Evolutionary conservation across 2,888 invertebrate species (phyloP).

Genomic region (Caenorhabditis wallacei): DNA sequence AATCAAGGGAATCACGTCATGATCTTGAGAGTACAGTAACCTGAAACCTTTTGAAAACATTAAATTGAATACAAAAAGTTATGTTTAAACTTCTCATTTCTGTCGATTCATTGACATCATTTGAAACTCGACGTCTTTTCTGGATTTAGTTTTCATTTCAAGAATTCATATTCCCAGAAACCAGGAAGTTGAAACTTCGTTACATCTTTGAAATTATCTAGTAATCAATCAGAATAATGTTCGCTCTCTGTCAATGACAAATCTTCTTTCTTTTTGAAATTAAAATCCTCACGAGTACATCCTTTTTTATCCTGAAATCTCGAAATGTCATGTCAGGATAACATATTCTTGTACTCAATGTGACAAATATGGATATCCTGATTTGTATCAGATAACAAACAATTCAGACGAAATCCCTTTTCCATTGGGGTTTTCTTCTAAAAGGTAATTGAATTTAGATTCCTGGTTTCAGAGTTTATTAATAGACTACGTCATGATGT

Average conservation of each 20-base stretch:
- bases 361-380: neutral
- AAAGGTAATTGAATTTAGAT: conserved; percentile 12
- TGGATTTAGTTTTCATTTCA: neutral
- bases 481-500: conserved; percentile 2
- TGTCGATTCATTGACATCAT: too few species aligned
- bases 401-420: neutral
- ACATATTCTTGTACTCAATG: neutral
- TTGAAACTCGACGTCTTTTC: too few species aligned
- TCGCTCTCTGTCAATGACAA: neutral
- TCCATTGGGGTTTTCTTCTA: neutral
- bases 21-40: conserved; percentile 6
- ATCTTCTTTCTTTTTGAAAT: neutral
- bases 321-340: neutral
- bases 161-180: neutral
- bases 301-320: conserved; percentile 1
- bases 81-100: neutral
- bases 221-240: neutral
- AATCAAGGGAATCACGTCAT: conserved; percentile 17
- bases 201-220: neutral
- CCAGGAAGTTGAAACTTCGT: neutral
- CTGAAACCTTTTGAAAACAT: conserved; percentile 2
- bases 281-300: neutral
- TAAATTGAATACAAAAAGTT: neutral
- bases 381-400: neutral
- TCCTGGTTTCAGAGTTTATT: neutral